Base-by-base conservation (phyloP, 2,113 vertebrate genomes). In the Colossoma macropomum region DNA sequence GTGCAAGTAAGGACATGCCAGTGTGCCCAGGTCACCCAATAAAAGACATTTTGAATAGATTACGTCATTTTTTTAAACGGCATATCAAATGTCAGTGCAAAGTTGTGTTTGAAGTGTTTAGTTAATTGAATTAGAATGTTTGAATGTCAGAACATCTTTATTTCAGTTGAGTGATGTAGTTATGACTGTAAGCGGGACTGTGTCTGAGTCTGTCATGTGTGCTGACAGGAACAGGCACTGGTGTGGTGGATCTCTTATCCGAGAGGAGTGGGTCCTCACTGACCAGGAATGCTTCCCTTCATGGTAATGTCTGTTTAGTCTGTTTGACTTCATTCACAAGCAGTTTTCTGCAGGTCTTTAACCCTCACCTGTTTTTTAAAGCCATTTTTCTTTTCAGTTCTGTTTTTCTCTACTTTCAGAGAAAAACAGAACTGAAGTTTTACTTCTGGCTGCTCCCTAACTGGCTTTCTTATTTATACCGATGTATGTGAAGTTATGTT, bases 281-380 rank as follows among this genome's bases (percentile, higher is more conserved):
- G 96, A 97, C 85, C 96, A 96, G 28, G 97, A 98, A 66, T 99
- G 97, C 89, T 98, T 99, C 87, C 96, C 96, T 78, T 97, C 97
- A 88, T 95, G 97, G 97, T 99, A 97, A 92, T 28, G 21, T 52
- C 38, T n/a, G 6, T 25, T 34, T 75, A 32, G 17, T 63, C 15
- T 54, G 54, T 28, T 21, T 17, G 27, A 21, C n/a, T 45, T 41
- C 34, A 54, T 75, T 34, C 28, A 19, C 9, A 28, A 9, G 28
- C 50, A 45, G 13, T 9, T 38, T 25, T 60, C 77, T 30, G 54
- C 56, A 23, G 1, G 7, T 13, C 4, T 41, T 45, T 38, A 7
- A 34, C 25, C 48, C 8, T 50, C 62, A 27, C 0, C 34, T 38
- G 34, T 38, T 4, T 38, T 19, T 19, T 23, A 16, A 9, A 23